phyloP scores from a whole-genome alignment of 2,888 invertebrate genomes.

The Uloborus plumipes region DNA sequence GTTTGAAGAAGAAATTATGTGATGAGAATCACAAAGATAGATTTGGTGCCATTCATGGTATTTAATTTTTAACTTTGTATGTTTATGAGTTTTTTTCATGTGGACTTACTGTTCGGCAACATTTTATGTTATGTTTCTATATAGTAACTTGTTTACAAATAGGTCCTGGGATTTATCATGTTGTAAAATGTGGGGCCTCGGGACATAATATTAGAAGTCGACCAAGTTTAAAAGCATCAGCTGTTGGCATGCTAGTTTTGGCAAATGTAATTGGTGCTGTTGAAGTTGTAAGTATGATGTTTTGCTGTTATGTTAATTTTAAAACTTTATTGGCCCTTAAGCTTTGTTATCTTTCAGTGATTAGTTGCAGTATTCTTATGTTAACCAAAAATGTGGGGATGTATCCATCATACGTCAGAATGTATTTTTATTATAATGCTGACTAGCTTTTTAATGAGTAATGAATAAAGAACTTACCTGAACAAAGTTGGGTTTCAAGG shows the following conservation, averaged over 20 bases:
- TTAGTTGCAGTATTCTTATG: too few species aligned
- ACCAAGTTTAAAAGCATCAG: conserved; percentile 79
- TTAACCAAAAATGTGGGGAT: too few species aligned
- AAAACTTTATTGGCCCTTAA: too few species aligned
- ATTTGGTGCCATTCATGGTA: conserved; percentile 18
- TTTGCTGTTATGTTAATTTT: too few species aligned
- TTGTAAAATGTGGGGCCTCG: conserved; percentile 82
- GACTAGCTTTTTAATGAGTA: too few species aligned
- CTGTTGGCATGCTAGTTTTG: conserved; percentile 80
- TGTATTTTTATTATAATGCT: too few species aligned
- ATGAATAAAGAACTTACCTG: too few species aligned
- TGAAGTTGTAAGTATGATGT: conserved; percentile 75
- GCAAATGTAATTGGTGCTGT: conserved; percentile 78
- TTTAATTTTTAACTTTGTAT: neutral
- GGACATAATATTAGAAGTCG: conserved; percentile 81
- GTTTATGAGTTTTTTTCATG: neutral
- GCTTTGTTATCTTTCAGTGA: too few species aligned
- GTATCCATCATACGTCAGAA: too few species aligned
- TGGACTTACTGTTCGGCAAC: neutral
- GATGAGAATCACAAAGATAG: conserved; percentile 38
- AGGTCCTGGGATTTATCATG: conserved; percentile 75
- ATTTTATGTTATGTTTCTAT: conserved; percentile 1
- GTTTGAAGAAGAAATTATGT: conserved; percentile 45
- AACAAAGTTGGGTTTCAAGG: too few species aligned
- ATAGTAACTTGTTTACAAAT: conserved; percentile 5